Conservation (phyloP, 2,888 invertebrate genomes). For the Phorcus lineatus region DNA sequence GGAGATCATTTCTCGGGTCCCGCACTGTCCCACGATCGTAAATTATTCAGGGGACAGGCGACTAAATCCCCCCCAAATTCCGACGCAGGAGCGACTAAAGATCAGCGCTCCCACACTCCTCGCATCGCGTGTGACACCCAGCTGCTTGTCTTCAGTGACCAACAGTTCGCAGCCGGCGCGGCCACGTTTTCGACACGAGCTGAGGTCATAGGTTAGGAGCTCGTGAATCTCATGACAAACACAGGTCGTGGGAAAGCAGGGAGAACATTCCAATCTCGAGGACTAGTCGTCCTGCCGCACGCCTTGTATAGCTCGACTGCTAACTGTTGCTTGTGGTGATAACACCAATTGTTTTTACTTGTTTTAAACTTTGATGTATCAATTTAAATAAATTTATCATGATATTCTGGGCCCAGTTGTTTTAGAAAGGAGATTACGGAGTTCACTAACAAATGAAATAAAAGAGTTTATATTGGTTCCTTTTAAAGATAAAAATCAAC, state of each 20-base stretch:
- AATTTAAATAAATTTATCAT: too few species aligned
- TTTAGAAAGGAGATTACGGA: too few species aligned
- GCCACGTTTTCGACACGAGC: slow-evolving; percentile 55
- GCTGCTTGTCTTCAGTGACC: slow-evolving; percentile 25
- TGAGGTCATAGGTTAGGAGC: slow-evolving; percentile 41
- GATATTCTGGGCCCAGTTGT: too few species aligned
- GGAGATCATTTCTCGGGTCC: neutral
- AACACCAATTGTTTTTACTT: too few species aligned
- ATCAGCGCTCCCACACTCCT: slow-evolving; percentile 20
- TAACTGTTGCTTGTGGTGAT: neutral
- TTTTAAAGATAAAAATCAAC: too few species aligned
- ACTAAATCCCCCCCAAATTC: slow-evolving; percentile 10
- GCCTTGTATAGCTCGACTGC: neutral
- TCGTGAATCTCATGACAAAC: slow-evolving; percentile 34
- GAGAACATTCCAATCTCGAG: slow-evolving; percentile 24
- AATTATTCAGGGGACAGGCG: neutral
- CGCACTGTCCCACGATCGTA: slow-evolving; percentile 6
- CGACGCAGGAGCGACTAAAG: neutral
- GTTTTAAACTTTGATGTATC: too few species aligned
- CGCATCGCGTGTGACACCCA: slow-evolving; percentile 18
- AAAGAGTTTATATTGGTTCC: too few species aligned
- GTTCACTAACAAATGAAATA: too few species aligned
- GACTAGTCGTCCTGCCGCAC: neutral
- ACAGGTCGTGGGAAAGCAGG: slow-evolving; percentile 32
- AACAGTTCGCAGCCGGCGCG: slow-evolving; percentile 22